Evolutionary conservation across 2,888 invertebrate species (phyloP).

Genomic region (Aquatica leii): DNA sequence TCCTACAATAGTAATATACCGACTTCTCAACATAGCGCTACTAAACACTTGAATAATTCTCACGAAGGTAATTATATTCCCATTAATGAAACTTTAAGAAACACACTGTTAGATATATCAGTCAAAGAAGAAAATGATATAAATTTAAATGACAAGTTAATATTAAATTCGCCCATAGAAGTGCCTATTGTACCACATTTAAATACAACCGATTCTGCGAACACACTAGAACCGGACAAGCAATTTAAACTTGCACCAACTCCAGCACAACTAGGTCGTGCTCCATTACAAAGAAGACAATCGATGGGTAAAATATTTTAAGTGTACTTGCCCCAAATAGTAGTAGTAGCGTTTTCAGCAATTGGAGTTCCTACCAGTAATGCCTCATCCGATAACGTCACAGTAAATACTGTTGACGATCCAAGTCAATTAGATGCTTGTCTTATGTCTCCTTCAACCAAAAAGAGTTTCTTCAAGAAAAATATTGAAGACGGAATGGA

Average conservation of each 20-base stretch:
- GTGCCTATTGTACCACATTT: conserved; percentile 43
- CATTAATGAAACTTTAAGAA: neutral
- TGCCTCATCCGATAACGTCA: conserved; percentile 26
- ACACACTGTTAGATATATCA: neutral
- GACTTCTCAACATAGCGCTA: neutral
- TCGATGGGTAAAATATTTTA: conserved; percentile 71
- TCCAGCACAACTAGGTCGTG: conserved; percentile 91
- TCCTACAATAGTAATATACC: neutral
- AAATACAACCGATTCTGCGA: conserved; percentile 28
- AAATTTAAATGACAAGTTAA: conserved; percentile 27
- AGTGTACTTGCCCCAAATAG: neutral
- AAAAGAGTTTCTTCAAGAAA: conserved; percentile 83
- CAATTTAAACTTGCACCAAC: conserved; percentile 88
- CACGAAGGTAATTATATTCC: conserved; percentile 31
- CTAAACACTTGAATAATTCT: conserved; percentile 22
- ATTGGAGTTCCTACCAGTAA: conserved; percentile 28
- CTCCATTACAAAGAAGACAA: conserved; percentile 87
- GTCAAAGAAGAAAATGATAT: conserved; percentile 20
- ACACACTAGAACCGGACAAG: conserved; percentile 41
- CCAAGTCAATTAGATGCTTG: conserved; percentile 50
- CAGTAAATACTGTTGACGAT: conserved; percentile 36
- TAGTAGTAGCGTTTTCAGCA: conserved; percentile 35
- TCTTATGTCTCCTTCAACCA: conserved; percentile 72
- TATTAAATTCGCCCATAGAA: conserved; percentile 43
- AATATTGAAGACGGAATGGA: conserved; percentile 93